Percentiles rank a stretch among this genome's conserved stretches.
Conservation (phyloP, 1,140 invertebrate genomes). For the Schlechtendalia chinensis region DNA sequence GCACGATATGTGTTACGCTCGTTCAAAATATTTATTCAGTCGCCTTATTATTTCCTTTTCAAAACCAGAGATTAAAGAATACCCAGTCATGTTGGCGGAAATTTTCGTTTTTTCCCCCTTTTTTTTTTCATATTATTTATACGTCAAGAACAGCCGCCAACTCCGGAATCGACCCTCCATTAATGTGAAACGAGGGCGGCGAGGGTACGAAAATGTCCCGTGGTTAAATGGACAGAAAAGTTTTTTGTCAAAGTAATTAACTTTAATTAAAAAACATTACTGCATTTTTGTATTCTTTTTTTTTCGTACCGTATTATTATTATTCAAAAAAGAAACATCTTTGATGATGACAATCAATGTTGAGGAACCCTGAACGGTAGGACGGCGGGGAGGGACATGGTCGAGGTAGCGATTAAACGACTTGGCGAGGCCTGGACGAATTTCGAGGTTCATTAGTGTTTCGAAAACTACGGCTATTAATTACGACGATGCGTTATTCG, state of each 20-base stretch:
- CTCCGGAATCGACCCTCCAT: constrained; percentile 34
- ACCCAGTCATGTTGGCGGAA: constrained; percentile 34
- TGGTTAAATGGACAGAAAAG: constrained; percentile 43
- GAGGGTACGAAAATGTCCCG: constrained; percentile 10
- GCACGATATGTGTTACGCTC: neutral
- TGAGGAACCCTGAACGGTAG: constrained; percentile 6
- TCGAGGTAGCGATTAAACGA: constrained; percentile 28
- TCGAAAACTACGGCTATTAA: constrained; percentile 34
- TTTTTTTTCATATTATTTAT: constrained; percentile 45
- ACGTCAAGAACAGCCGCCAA: constrained; percentile 38
- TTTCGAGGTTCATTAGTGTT: constrained; percentile 44
- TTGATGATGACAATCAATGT: constrained; percentile 42
- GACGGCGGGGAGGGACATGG: neutral
- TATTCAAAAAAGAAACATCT: constrained; percentile 40
- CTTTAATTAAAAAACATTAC: constrained; percentile 49
- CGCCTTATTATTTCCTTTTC: constrained; percentile 28
- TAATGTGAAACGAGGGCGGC: neutral
- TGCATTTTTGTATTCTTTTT: neutral
- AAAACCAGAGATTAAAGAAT: constrained; percentile 42
- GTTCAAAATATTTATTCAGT: constrained; percentile 25
- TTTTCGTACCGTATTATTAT: constrained; percentile 34
- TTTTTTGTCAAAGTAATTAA: constrained; percentile 48
- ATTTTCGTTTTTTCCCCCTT: constrained; percentile 13
- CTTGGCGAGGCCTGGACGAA: constrained; percentile 19
- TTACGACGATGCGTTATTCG: constrained; percentile 37